Percentiles rank a stretch among this genome's conserved stretches.
Evolutionary conservation across 1,140 invertebrate genomes (phyloP).

Genomic region (Drosophila micromelanica): DNA sequence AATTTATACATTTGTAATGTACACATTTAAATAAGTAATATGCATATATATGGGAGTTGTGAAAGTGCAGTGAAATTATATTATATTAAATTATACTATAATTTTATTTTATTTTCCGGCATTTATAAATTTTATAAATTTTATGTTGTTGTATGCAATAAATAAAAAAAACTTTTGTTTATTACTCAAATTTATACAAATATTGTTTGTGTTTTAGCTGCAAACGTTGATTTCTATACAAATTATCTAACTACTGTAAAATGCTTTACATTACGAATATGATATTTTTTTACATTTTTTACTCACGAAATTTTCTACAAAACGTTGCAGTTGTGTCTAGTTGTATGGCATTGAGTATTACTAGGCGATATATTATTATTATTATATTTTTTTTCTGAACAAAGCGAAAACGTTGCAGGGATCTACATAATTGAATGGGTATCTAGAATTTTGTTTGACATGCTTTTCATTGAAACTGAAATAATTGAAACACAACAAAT

Average conservation of each 20-base stretch:
- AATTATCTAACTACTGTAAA: conserved; percentile 80
- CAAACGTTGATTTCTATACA: conserved; percentile 71
- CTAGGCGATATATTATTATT: conserved; percentile 65
- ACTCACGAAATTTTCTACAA: conserved; percentile 71
- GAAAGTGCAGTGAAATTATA: conserved; percentile 71
- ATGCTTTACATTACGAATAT: conserved; percentile 75
- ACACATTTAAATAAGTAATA: conserved; percentile 41
- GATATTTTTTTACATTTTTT: conserved; percentile 62
- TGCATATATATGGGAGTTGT: conserved; percentile 35
- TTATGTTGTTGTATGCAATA: conserved; percentile 45
- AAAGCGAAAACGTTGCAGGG: conserved; percentile 49
- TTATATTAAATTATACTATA: conserved; percentile 51
- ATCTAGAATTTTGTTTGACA: background rate
- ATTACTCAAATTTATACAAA: conserved; percentile 63
- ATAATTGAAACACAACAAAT: conserved; percentile 3
- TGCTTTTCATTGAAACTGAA: background rate
- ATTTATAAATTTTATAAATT: conserved; percentile 66
- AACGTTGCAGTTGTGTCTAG: conserved; percentile 61
- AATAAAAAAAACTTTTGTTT: conserved; percentile 71
- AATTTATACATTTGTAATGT: conserved; percentile 59
- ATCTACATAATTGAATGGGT: conserved; percentile 18
- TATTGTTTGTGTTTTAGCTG: conserved; percentile 61
- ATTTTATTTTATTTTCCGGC: conserved; percentile 39
- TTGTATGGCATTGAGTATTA: conserved; percentile 69
- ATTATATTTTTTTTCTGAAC: conserved; percentile 45